phyloP scores from a whole-genome alignment of 2,797 vertebrate species.

The Sciaenops ocellatus region DNA sequence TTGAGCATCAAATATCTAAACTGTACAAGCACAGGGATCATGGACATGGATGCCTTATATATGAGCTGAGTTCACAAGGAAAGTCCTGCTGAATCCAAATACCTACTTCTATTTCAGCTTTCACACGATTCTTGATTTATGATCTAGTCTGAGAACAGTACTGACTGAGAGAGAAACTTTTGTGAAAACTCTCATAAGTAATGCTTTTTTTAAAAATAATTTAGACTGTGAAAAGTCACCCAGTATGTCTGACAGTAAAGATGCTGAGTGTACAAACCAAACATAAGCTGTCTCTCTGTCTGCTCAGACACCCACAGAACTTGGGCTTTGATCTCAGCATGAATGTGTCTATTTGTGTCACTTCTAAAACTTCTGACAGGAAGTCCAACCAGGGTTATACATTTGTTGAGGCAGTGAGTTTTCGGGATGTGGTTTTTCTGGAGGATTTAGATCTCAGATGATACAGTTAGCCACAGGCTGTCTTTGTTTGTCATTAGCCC shows the following conservation, averaged over 20 bases:
- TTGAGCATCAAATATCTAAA: neutral
- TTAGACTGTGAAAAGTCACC: conserved; percentile 6
- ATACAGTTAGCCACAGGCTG: conserved; percentile 65
- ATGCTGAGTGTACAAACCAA: conserved; percentile 58
- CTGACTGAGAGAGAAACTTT: neutral
- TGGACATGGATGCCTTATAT: no score
- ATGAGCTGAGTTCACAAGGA: neutral
- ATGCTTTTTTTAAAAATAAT: neutral
- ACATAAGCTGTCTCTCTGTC: conserved; percentile 46
- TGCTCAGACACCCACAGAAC: conserved; percentile 53
- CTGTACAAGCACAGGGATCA: no score
- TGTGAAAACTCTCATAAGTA: neutral
- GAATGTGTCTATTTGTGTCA: conserved; percentile 75
- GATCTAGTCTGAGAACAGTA: neutral
- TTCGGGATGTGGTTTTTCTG: conserved; percentile 78
- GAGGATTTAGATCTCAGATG: conserved; percentile 68
- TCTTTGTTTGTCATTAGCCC: conserved; percentile 74
- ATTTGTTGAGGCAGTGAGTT: conserved; percentile 65
- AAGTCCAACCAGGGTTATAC: conserved; percentile 62
- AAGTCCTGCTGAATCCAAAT: neutral
- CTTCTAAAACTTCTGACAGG: conserved; percentile 72
- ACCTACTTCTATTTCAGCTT: neutral
- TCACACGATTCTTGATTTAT: neutral
- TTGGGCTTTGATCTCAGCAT: conserved; percentile 70
- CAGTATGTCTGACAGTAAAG: conserved; percentile 7